phyloP scores from a whole-genome alignment of 1,140 invertebrate species.

The Plectrocnemia conspersa region DNA sequence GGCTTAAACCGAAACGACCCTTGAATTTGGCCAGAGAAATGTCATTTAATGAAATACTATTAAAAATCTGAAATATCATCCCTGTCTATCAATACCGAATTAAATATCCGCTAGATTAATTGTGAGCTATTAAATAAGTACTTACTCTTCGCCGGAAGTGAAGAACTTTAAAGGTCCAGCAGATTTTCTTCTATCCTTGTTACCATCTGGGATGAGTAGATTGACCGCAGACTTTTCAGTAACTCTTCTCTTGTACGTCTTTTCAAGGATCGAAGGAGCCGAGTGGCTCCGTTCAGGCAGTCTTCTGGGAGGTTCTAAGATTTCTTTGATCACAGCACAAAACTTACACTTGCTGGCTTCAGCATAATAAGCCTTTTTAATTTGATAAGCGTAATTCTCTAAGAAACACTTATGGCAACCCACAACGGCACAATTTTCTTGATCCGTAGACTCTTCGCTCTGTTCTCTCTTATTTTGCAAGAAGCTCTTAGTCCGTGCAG shows the following conservation, averaged over 20 bases:
- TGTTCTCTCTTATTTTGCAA: slow-evolving; percentile 39
- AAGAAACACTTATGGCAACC: slow-evolving; percentile 51
- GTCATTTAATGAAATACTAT: too few species aligned
- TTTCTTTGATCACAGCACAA: slow-evolving; percentile 49
- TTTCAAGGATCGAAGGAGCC: slow-evolving; percentile 44
- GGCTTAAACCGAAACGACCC: too few species aligned
- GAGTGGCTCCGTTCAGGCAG: slow-evolving; percentile 42
- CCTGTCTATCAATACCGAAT: too few species aligned
- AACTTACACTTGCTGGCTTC: slow-evolving; percentile 46
- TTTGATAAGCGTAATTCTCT: slow-evolving; percentile 48
- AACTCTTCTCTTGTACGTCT: slow-evolving; percentile 23
- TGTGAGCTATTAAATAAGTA: too few species aligned
- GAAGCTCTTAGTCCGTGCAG: slow-evolving; percentile 41
- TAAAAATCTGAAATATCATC: too few species aligned
- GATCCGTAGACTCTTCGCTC: slow-evolving; percentile 49
- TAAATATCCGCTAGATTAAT: too few species aligned
- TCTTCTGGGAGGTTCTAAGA: slow-evolving; percentile 44
- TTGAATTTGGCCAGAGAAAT: too few species aligned
- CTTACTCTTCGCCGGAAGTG: too few species aligned
- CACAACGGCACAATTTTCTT: slow-evolving; percentile 40
- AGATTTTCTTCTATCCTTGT: slow-evolving; percentile 45
- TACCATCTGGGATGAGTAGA: slow-evolving; percentile 39
- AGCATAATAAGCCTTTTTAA: slow-evolving; percentile 47
- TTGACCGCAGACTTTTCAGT: slow-evolving; percentile 39
- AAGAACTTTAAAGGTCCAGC: slow-evolving; percentile 46